These are phyloP conservation scores for Thera britannica DNA, from an alignment of 2,888 invertebrate species.

Conservation along the genomic window DNA sequence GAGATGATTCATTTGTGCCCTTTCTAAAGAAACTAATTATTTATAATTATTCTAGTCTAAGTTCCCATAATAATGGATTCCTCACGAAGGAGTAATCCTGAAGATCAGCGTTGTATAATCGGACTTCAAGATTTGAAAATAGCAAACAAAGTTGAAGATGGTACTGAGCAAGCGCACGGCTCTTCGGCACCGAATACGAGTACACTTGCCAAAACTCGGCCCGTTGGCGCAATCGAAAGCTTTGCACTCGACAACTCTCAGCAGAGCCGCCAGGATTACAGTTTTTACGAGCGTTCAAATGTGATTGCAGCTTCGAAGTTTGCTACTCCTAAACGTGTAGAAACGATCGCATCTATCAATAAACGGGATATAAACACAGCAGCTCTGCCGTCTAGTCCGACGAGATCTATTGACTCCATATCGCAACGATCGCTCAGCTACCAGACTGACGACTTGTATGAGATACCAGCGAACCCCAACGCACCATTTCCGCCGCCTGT, in stretches of 20 bases:
- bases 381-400: constrained; percentile 82
- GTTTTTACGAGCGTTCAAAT: constrained; percentile 88
- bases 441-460: constrained; percentile 77
- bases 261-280: constrained; percentile 77
- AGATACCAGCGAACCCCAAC: constrained; percentile 74
- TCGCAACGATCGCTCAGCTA: constrained; percentile 85
- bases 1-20: constrained; percentile 64
- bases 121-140: constrained; percentile 82
- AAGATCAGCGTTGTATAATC: constrained; percentile 77
- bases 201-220: constrained; percentile 78
- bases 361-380: constrained; percentile 74
- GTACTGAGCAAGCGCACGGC: constrained; percentile 81
- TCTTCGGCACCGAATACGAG: constrained; percentile 68
- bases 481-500: constrained; percentile 80
- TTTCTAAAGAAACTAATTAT: constrained; percentile 19
- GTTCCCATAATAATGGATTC: constrained; percentile 63
- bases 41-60: not conserved
- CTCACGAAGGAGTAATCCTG: constrained; percentile 71
- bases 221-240: constrained; percentile 87
- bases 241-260: constrained; percentile 85
- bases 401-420: constrained; percentile 85
- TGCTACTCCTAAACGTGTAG: constrained; percentile 90
- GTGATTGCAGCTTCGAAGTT: constrained; percentile 91
- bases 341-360: constrained; percentile 83
- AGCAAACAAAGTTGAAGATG: constrained; percentile 79